These are phyloP conservation scores for Lutraria rhynchaena DNA, from an alignment of 1,140 invertebrate genomes.

Conservation along the genomic window DNA sequence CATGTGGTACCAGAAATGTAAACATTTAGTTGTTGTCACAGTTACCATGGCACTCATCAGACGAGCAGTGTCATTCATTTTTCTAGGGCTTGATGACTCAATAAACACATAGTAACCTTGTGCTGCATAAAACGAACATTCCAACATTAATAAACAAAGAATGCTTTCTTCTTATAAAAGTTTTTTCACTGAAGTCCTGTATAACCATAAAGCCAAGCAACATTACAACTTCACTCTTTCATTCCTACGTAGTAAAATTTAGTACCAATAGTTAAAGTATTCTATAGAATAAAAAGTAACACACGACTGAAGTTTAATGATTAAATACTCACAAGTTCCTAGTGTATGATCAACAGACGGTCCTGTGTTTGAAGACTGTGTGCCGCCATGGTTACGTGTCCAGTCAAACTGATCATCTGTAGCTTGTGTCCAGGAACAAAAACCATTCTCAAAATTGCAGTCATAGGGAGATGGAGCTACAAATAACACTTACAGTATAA, in stretches of 20 bases:
- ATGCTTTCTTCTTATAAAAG: too few relatives aligned
- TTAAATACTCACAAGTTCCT: constrained; percentile 63
- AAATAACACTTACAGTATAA: too few relatives aligned
- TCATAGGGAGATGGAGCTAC: constrained; percentile 61
- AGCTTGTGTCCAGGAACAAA: constrained; percentile 62
- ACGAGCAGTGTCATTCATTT: constrained; percentile 87
- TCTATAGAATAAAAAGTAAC: too few relatives aligned
- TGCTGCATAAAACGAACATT: constrained; percentile 47
- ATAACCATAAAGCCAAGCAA: too few relatives aligned
- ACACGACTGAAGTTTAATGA: too few relatives aligned
- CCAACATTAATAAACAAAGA: too few relatives aligned
- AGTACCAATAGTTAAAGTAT: too few relatives aligned
- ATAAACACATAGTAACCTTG: constrained; percentile 91
- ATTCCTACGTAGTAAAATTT: too few relatives aligned
- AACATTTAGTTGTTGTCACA: constrained; percentile 58
- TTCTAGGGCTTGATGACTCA: constrained; percentile 86
- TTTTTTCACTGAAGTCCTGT: too few relatives aligned
- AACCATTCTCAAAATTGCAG: constrained; percentile 69
- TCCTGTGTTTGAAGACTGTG: constrained; percentile 86
- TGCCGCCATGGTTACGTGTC: constrained; percentile 86
- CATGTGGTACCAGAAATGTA: constrained; percentile 89
- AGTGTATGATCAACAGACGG: constrained; percentile 88
- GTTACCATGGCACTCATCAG: constrained; percentile 84
- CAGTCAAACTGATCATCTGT: constrained; percentile 86
- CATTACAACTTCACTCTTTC: too few relatives aligned